These are phyloP conservation scores for Cynopterus brachyotis DNA, from an alignment of 2,113 vertebrate species.

Conservation along the genomic window DNA sequence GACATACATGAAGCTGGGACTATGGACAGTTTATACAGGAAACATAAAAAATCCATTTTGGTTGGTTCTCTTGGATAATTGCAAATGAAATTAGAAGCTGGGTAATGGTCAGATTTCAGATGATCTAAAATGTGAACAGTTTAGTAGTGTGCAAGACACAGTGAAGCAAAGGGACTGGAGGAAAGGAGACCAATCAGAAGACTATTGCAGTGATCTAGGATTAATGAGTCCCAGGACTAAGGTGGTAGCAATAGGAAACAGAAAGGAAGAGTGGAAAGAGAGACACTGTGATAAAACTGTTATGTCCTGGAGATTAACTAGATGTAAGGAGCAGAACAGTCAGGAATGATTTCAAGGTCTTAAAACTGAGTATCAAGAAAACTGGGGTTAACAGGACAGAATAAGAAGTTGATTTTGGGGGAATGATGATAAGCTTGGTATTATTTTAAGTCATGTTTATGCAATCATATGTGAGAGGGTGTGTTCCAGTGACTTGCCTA, in stretches of 20 bases:
- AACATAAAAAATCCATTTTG: background rate
- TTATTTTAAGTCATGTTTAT: constrained; percentile 58
- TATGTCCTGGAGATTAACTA: background rate
- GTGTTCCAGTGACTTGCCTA: constrained; percentile 32
- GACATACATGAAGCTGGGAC: background rate
- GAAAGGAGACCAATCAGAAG: background rate
- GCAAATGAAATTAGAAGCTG: background rate
- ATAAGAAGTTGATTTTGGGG: background rate
- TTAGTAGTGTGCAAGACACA: background rate
- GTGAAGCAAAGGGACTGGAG: background rate
- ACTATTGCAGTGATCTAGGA: background rate
- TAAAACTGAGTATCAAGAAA: background rate
- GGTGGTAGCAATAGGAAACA: background rate
- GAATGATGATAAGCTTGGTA: background rate
- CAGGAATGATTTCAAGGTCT: background rate
- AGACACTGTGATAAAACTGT: background rate
- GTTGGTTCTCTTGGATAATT: background rate
- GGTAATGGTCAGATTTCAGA: background rate
- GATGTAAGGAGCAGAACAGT: background rate
- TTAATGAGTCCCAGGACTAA: background rate
- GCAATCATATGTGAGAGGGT: constrained; percentile 38
- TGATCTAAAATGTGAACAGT: background rate
- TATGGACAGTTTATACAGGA: background rate
- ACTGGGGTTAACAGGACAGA: background rate
- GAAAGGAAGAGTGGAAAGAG: background rate